Percentiles rank a stretch among this genome's conserved stretches.
phyloP scores from a whole-genome alignment of 2,113 vertebrate genomes.

The Cettia cetti region DNA sequence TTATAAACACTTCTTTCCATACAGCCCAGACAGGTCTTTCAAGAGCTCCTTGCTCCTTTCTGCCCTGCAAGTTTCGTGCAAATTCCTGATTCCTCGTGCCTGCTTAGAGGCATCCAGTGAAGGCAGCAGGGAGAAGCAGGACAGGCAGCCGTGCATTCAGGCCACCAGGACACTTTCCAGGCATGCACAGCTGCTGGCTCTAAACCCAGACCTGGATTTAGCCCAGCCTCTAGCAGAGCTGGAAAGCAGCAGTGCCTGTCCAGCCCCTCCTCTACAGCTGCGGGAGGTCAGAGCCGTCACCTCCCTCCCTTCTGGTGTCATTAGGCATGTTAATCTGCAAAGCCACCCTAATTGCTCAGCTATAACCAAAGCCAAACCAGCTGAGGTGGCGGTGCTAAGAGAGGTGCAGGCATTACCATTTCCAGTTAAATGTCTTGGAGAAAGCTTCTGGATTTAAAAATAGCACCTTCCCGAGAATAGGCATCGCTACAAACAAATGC shows the following conservation, averaged over 20 bases:
- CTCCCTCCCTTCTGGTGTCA: neutral
- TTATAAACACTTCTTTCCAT: neutral
- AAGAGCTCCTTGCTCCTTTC: neutral
- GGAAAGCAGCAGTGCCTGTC: neutral
- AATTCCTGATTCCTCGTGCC: neutral
- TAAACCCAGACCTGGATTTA: neutral
- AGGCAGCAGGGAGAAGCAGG: neutral
- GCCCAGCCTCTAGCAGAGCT: neutral
- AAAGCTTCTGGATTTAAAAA: neutral
- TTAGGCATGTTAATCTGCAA: neutral
- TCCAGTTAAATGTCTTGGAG: neutral
- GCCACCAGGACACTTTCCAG: rapidly evolving
- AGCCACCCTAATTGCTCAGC: neutral
- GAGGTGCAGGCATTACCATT: neutral
- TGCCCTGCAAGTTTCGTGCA: neutral
- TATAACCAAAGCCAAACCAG: neutral
- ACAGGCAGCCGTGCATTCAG: rapidly evolving
- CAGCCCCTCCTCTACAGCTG: neutral
- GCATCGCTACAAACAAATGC: rapidly evolving
- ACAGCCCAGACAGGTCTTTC: neutral
- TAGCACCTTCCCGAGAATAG: neutral
- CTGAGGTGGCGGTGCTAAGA: neutral
- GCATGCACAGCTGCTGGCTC: neutral
- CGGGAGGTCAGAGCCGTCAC: neutral
- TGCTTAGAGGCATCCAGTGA: rapidly evolving